Percentiles rank a stretch among this genome's conserved stretches.
Evolutionary conservation across 2,797 vertebrate species (phyloP).

Genomic region (Sus cebifrons): DNA sequence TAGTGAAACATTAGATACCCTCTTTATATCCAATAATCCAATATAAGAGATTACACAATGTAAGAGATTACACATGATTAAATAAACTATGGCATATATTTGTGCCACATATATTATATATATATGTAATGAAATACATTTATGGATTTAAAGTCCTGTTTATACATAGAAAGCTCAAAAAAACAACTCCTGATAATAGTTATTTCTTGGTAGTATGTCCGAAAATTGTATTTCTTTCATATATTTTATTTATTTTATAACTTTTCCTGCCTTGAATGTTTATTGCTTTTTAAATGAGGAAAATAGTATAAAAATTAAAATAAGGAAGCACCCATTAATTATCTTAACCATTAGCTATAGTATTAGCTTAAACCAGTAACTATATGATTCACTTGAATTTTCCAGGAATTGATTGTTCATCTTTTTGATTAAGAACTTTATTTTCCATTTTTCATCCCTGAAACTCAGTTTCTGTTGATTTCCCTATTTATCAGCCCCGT

Average conservation of each 20-base stretch:
- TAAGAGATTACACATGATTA: neutral
- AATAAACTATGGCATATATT: constrained; percentile 22
- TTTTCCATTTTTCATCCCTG: neutral
- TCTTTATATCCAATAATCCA: neutral
- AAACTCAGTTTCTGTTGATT: neutral
- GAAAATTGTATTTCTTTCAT: constrained; percentile 56
- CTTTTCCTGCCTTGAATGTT: constrained; percentile 33
- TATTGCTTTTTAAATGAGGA: constrained; percentile 60
- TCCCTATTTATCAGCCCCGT: neutral
- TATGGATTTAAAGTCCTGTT: constrained; percentile 19
- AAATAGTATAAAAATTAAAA: neutral
- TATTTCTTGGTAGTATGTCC: neutral
- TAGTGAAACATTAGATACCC: neutral
- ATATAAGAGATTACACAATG: too few species aligned
- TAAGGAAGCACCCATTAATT: neutral
- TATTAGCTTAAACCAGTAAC: neutral
- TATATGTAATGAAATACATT: neutral
- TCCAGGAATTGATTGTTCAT: neutral
- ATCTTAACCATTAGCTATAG: neutral
- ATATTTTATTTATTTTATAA: constrained; percentile 59
- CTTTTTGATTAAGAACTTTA: constrained; percentile 40
- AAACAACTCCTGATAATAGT: neutral
- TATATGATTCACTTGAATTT: neutral
- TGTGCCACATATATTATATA: too few species aligned
- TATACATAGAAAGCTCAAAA: constrained; percentile 18